phyloP scores from a whole-genome alignment of 2,113 vertebrate genomes.

The Nestor notabilis region DNA sequence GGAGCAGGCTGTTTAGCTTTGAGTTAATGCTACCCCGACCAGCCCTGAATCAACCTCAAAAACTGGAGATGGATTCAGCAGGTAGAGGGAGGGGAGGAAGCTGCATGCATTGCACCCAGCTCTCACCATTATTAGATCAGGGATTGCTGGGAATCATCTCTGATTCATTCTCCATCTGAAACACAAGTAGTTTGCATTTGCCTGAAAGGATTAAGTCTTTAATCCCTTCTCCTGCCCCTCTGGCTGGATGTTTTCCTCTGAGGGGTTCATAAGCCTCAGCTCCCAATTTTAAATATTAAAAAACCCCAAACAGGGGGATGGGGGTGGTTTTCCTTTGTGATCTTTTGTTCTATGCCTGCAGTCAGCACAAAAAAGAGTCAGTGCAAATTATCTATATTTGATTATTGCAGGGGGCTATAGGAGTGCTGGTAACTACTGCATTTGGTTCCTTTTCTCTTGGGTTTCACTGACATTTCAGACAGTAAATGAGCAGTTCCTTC shows the following conservation, averaged over 20 bases:
- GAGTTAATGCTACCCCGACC: not conserved
- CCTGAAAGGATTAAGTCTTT: conserved; percentile 16
- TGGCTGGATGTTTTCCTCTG: not conserved
- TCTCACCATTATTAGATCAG: not conserved
- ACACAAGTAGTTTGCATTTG: conserved; percentile 5
- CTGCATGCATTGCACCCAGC: not conserved
- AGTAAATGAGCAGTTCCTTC: conserved; percentile 14
- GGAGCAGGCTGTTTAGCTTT: not conserved
- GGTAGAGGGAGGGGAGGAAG: not conserved
- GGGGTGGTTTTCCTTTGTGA: not conserved
- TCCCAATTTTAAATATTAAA: not conserved
- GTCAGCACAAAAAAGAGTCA: not conserved
- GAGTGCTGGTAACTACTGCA: not conserved
- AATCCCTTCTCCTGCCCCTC: not conserved
- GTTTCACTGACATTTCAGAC: conserved; percentile 31
- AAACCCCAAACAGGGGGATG: not conserved
- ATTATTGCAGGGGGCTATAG: not conserved
- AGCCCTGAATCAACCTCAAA: not conserved
- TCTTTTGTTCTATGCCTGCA: not conserved
- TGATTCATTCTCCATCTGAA: conserved; percentile 25
- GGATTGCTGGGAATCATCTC: not conserved
- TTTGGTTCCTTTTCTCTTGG: conserved; percentile 23
- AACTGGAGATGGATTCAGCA: conserved; percentile 5
- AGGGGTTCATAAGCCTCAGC: not conserved
- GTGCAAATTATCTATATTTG: not conserved